Evolutionary conservation across 1,140 invertebrate species (phyloP).

Genomic region (Ceratina australensis): DNA sequence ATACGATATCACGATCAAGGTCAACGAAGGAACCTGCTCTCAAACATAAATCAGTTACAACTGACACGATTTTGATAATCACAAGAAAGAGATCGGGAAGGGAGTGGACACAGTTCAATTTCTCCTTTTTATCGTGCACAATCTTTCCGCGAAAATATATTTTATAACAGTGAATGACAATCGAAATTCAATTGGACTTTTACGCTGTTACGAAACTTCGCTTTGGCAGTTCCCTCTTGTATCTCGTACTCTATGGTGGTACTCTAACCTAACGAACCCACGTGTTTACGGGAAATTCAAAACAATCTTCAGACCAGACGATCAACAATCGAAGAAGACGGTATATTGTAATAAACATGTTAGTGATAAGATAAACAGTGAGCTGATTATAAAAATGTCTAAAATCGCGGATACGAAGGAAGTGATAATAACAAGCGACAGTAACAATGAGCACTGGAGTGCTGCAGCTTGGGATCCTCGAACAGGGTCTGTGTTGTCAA

Average conservation of each 20-base stretch:
- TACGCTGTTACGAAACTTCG: not conserved
- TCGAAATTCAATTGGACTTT: not conserved
- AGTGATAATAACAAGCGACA: conserved; percentile 84
- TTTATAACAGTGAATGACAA: not conserved
- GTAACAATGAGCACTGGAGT: conserved; percentile 83
- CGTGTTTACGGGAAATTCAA: conserved; percentile 7
- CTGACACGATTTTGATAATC: not conserved
- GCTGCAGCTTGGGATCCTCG: conserved; percentile 86
- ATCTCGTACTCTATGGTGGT: not conserved
- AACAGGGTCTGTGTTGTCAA: conserved; percentile 86
- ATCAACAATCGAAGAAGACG: not conserved
- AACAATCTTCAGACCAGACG: not conserved
- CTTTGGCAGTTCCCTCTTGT: not conserved
- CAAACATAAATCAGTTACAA: not conserved
- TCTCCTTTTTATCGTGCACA: too few relatives aligned
- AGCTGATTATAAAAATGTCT: conserved; percentile 10
- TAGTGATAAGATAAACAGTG: not conserved
- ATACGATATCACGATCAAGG: conserved; percentile 24
- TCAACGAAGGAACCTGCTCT: conserved; percentile 13
- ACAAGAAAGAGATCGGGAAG: not conserved
- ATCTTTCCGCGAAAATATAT: not conserved
- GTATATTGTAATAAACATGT: not conserved
- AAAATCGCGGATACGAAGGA: conserved; percentile 74
- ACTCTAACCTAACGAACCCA: conserved; percentile 22
- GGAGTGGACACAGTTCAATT: too few relatives aligned